Evolutionary conservation across 2,113 vertebrate genomes (phyloP).

Genomic region (Opisthocomus hoazin): DNA sequence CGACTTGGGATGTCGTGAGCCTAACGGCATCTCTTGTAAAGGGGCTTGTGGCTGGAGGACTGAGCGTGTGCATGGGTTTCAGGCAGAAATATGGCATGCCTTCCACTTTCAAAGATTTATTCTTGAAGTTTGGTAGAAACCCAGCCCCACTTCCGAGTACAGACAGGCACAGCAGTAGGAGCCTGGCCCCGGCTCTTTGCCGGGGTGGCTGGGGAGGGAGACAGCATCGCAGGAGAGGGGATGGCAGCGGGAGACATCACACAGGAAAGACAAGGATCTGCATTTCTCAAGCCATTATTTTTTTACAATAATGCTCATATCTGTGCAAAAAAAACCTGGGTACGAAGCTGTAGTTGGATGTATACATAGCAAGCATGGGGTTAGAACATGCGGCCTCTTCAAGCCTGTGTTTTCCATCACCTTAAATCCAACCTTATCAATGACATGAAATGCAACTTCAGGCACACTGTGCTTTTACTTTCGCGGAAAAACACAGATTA

Average conservation of each 20-base stretch:
- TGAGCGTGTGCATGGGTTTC: not conserved
- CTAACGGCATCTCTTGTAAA: not conserved
- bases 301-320: not conserved
- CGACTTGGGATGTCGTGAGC: not conserved
- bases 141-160: not conserved
- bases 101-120: not conserved
- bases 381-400: not conserved
- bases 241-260: accelerated
- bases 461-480: not conserved
- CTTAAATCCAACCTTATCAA: not conserved
- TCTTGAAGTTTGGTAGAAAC: not conserved
- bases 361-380: not conserved
- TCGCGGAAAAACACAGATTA: not conserved
- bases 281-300: not conserved
- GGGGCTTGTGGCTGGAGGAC: not conserved
- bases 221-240: too few species aligned
- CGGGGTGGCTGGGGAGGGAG: too few species aligned
- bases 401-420: not conserved
- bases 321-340: not conserved
- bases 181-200: not conserved
- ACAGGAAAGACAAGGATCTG: not conserved
- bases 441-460: not conserved
- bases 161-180: not conserved
- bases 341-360: not conserved
- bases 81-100: not conserved